A percentile compares a stretch with the other conserved stretches of the same genome.
phyloP scores from a whole-genome alignment of 2,113 vertebrate genomes.

The Lagenorhynchus albirostris region DNA sequence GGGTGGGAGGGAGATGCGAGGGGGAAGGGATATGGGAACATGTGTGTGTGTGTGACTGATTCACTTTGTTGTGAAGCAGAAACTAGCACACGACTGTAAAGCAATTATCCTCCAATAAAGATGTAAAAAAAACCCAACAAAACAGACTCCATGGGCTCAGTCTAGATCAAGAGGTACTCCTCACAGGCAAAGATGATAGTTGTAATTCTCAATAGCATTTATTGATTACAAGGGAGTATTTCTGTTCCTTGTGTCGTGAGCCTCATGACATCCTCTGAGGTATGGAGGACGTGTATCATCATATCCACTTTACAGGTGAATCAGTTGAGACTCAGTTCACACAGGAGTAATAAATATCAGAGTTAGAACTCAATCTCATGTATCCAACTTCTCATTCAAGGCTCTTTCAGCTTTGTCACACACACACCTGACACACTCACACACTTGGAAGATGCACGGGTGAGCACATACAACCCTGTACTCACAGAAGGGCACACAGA shows the following conservation, averaged over 20 bases:
- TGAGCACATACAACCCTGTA: background rate
- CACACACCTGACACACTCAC: background rate
- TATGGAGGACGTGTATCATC: background rate
- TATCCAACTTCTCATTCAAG: background rate
- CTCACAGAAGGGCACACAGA: background rate
- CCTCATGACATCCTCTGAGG: background rate
- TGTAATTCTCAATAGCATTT: background rate
- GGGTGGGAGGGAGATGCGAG: too few relatives aligned
- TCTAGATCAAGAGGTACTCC: background rate
- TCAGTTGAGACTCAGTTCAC: background rate
- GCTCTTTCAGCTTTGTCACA: background rate
- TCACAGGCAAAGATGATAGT: background rate
- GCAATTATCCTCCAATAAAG: too few relatives aligned
- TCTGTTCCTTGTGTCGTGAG: background rate
- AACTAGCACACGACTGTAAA: too few relatives aligned
- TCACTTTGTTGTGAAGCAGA: too few relatives aligned
- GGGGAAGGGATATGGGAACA: too few relatives aligned
- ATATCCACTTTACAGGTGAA: background rate
- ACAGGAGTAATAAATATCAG: background rate
- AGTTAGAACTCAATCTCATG: background rate
- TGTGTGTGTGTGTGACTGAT: too few relatives aligned
- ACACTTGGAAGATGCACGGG: background rate
- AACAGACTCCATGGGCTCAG: background rate
- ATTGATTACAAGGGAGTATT: background rate
- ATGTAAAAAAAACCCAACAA: too few relatives aligned